Conservation (phyloP, 30 jellyfish, hydroid and myxozoan species). For the Nemopilema nomurai region DNA sequence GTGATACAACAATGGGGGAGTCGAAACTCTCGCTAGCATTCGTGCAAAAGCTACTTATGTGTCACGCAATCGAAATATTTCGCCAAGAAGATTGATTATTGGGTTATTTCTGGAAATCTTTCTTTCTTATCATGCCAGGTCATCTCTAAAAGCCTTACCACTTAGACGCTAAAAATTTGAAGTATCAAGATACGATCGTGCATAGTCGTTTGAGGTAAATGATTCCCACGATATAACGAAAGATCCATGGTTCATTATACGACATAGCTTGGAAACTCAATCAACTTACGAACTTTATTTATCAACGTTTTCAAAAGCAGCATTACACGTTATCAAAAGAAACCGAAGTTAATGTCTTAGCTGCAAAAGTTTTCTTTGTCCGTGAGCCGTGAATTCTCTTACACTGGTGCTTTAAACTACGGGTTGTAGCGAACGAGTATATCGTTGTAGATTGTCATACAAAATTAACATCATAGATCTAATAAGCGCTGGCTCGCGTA, state of each 20-base stretch:
- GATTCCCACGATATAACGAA: no score
- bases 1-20: background rate
- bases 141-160: no score
- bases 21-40: background rate
- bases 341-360: background rate
- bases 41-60: no score
- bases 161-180: no score
- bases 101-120: background rate
- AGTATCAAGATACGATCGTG: no score
- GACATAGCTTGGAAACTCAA: no score
- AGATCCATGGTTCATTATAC: no score
- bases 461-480: background rate
- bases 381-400: background rate
- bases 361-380: background rate
- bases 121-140: background rate
- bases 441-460: no score
- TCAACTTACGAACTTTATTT: background rate
- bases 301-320: background rate
- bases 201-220: no score
- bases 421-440: no score
- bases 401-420: no score
- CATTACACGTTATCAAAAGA: background rate
- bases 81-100: background rate
- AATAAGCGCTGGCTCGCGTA: background rate
- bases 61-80: no score